Evolutionary conservation across 2,113 vertebrate species (phyloP), one percentile per base, ranked within the genome.

Genomic region (Erythrocercus mccallii): DNA sequence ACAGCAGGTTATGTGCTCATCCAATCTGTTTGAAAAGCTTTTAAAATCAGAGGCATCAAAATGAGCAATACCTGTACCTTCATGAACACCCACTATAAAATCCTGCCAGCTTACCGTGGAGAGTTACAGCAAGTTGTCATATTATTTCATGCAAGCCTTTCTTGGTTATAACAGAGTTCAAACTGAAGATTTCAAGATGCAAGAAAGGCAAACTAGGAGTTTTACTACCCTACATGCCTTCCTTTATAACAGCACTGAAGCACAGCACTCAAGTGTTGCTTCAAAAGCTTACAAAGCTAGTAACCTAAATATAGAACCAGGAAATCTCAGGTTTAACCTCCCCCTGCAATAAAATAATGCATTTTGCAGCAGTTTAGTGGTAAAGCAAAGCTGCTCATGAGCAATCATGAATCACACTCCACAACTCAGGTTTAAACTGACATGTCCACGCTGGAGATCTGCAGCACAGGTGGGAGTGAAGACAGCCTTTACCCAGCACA

Each of bases 41-140:
- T 95, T 83, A 92, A 92, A 95, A 88, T 86, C 58, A 83, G 56
- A 95, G 57, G 82, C 90, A 95, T 78, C 65, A 60, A 86, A 94
- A 96, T 93, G 85, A 96, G 90, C 95, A 96, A 88, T 92, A 96
- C 86, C 92, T 93, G 60, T 78, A 79, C 60, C 82, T 95, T 93
- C 79, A 88, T 53, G 91, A 96, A 88, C 61, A 93, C 53, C 13
- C 53, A 53, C 86, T 71, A 96, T 65, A 90, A 96, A 96, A 94
- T 56, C 56, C 76, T 57, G 60, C 64, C 69, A 64, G 65, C 17
- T 86, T 68, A 86, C 76, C 2, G 5, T 37, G 27, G 19, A 71
- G 73, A 83, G 30, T 81, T 94, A 74, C 1, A 88, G 65, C 72
- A 71, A 83, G 48, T 68, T 76, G 76, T 73, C 76, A 53, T 27